Base-by-base conservation (phyloP, 2,113 vertebrate species). In the Ophthalmolycus amberensis region DNA sequence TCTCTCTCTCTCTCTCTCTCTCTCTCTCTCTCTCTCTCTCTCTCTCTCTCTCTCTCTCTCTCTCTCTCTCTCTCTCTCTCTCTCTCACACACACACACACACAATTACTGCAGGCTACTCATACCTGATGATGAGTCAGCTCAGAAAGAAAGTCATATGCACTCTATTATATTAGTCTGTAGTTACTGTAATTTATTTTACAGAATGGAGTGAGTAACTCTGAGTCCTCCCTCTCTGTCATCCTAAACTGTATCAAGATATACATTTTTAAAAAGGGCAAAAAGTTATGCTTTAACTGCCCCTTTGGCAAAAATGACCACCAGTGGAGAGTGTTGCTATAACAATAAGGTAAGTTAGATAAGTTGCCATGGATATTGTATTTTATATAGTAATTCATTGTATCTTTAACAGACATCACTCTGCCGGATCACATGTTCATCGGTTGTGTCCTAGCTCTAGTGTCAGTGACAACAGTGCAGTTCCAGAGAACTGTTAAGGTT, bases 71-170 rank as follows among this genome's bases (percentile, higher is more conserved):
- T n/a, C n/a, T n/a, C n/a, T n/a, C n/a, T n/a, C n/a, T n/a, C n/a
- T n/a, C n/a, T n/a, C n/a, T n/a, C n/a, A 29, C 29, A 3, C 29
- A 29, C 29, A 29, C 29, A 29, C 29, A 29, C 29, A 58, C 76
- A 0, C 1, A 46, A 68, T 73, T 37, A 76, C 73, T 77, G 52
- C 37, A 77, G 89, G 74, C 75, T 76, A 66, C 42, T 72, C 69
- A 64, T 75, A 22, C 46, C 40, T 63, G 9, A 22, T 34, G 22
- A 50, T 76, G 77, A 85, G 32, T 77, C 69, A 80, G 72, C 12
- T 38, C 11, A 25, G 46, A 74, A 56, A 29, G 22, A 72, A 68
- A 56, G 60, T 70, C 20, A 71, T 48, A 62, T 52, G 66, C 37
- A n/a, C 20, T 29, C 22, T 64, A 32, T 40, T 48, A 6, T 10